Evolutionary conservation across 2,888 invertebrate species (phyloP), one percentile per base, ranked within the genome.

Genomic region (Helobdella robusta): DNA sequence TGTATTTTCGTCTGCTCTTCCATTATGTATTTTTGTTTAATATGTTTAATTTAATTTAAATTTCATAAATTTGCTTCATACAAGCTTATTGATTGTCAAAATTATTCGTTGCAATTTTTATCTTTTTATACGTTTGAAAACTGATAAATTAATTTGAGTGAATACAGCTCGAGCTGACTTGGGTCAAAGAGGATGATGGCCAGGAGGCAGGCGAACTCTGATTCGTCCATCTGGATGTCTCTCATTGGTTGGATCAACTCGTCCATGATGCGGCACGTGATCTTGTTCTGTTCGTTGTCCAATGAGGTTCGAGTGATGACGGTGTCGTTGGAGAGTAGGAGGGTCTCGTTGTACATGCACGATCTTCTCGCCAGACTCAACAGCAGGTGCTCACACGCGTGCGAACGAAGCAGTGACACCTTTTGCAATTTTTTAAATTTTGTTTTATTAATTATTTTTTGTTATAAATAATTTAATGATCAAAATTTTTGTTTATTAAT

Each of bases 161-260:
- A 18, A 1, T 1, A n/a, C 2, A 11, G 32, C 1, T 58, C 1
- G 1, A 11, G 36, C 71, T 69, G 66, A 68, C 68, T 64, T 44
- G 97, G 95, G 82, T 98, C 97, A 77, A 98, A 98, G 83, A 98
- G 98, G 59, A 97, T 92, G 76, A 98, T 89, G 63, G 97, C 95
- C 82, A 97, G 97, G 72, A 98, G 85, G 78, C 95, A 97, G 65
- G 97, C 93, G 80, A 95, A 92, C 82, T 98, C 98, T 0, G 91
- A 90, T 79, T 95, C 94, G 79, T 98, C 95, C 73, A 98, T 91
- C 77, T 91, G 89, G 63, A 95, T 89, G 77, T 93, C 91, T 50
- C 89, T 86, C 82, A 98, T 85, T 48, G 95, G 95, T 77, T 87
- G 87, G 65, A 97, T 92, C 71, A 98, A 84, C 80, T 98, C 95